Base-by-base conservation (phyloP, 2,113 vertebrate species). In the Numenius arquata region DNA sequence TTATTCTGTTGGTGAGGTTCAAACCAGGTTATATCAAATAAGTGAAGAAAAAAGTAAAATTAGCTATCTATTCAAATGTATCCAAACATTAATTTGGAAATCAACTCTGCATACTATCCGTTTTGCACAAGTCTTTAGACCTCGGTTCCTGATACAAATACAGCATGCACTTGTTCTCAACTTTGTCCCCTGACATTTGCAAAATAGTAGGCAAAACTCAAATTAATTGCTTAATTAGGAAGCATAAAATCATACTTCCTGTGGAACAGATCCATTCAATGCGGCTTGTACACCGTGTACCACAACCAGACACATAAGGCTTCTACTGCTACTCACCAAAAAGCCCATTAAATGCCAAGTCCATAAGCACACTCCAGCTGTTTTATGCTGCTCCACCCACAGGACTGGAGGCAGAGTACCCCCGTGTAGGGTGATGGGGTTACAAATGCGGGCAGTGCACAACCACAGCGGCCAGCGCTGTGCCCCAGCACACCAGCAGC, bases 151-250 rank as follows among this genome's bases (percentile, higher is more conserved):
- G 43, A 66, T 84, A 34, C 52, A 91, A 89, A 76, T 43, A 62
- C 67, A 80, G 38, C 50, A 77, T 56, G 65, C 70, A 85, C 66
- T 96, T 75, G 32, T 72, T 90, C 43, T 78, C 77, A 78, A 23
- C 36, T 93, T 87, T 73, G 70, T 90, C 76, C 61, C 66, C 38
- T 85, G 91, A 70, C 80, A 92, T 90, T 95, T 92, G 40, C 55
- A 47, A 84, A 93, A 65, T 9, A 68, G 63, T 38, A 83, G 26
- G 71, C 67, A 95, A 93, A 96, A n/a, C 40, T 70, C 22, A 81
- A 84, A 95, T 81, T 88, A 95, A 87, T 92, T 90, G 70, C 65
- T 96, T 85, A 92, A 93, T 90, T 81, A 78, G 40, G 45, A 88
- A 94, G 90, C 88, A 78, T 81, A 90, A 92, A 94, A 95, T 93